Conservation (phyloP, 2,113 vertebrate species). For the Anoplopoma fimbria region DNA sequence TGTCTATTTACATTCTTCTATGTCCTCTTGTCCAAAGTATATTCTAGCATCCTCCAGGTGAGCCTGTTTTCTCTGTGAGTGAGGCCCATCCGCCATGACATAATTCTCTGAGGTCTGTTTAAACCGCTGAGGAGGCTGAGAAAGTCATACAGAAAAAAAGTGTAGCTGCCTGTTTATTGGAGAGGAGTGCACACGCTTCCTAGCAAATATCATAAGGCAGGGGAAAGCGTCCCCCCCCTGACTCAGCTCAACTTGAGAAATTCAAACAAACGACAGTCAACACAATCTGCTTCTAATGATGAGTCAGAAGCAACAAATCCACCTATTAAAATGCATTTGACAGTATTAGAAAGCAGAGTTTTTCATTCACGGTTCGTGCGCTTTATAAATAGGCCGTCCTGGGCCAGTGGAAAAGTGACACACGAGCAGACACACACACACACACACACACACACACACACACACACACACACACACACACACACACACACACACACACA, state of each 20-base stretch:
- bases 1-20: neutral
- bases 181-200: constrained; percentile 38
- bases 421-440: constrained; percentile 27
- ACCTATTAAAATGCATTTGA: constrained; percentile 44
- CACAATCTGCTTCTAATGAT: constrained; percentile 65
- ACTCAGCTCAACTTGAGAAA: constrained; percentile 74
- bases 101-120: neutral
- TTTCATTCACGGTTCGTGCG: constrained; percentile 31
- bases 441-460: constrained; percentile 46
- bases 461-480: constrained; percentile 57
- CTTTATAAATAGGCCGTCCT: constrained; percentile 58
- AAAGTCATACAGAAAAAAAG: constrained; percentile 5
- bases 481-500: constrained; percentile 46
- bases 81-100: neutral
- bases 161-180: constrained; percentile 29
- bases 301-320: constrained; percentile 63
- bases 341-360: constrained; percentile 39
- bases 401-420: constrained; percentile 61
- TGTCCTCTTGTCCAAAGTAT: constrained; percentile 2
- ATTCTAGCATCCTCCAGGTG: neutral
- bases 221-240: constrained; percentile 60
- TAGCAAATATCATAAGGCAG: constrained; percentile 48
- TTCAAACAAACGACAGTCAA: constrained; percentile 75
- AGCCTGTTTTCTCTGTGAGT: neutral
- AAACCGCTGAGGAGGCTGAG: neutral